These are phyloP conservation scores for Trichogramma pretiosum DNA, from an alignment of 1,140 invertebrate genomes.

Conservation along the genomic window DNA sequence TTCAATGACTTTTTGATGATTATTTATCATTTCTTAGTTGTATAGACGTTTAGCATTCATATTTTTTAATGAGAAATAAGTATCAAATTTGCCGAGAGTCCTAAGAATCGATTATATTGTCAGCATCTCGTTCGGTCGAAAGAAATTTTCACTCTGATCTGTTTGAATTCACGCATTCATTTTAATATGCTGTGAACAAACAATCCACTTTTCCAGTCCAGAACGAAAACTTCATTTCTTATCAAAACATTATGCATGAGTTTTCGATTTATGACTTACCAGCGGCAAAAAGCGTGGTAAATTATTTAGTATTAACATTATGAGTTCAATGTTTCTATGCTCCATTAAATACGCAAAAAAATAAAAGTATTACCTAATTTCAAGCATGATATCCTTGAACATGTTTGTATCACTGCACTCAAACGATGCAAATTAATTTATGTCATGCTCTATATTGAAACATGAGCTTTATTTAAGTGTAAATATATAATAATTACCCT, in stretches of 20 bases:
- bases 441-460: no score
- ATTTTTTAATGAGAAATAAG: constrained; percentile 3
- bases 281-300: constrained; percentile 7
- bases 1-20: neutral
- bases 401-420: no score
- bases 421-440: no score
- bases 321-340: no score
- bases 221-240: neutral
- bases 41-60: constrained; percentile 5
- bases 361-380: no score
- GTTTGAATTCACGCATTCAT: no score
- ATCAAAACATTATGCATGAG: constrained; percentile 2
- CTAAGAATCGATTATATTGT: constrained; percentile 9
- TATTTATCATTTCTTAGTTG: constrained; percentile 3
- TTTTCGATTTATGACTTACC: neutral
- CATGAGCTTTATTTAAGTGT: no score
- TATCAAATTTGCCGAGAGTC: constrained; percentile 10
- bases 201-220: no score
- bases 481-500: no score
- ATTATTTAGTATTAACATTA: neutral
- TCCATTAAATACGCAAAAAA: no score
- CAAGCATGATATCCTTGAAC: no score
- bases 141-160: neutral
- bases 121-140: constrained; percentile 5
- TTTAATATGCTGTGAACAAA: no score